Conservation (phyloP, 2,888 invertebrate species). For the Polietes domitor region DNA sequence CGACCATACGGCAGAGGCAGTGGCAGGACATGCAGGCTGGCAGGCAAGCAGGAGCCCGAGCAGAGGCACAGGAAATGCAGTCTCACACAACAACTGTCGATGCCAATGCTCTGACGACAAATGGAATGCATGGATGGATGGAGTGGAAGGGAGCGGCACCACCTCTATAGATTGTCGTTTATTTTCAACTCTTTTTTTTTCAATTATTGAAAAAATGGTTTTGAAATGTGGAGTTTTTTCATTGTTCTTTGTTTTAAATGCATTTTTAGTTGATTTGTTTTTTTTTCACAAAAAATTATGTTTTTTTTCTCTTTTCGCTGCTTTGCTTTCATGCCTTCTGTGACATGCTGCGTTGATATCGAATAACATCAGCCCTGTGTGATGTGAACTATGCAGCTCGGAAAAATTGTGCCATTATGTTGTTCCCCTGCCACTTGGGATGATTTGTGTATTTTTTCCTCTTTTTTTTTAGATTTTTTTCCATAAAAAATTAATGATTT, state of each 20-base stretch:
- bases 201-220: constrained; percentile 23
- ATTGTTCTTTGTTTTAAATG: constrained; percentile 31
- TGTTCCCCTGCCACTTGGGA: constrained; percentile 39
- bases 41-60: not conserved
- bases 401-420: constrained; percentile 34
- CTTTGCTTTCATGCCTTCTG: not conserved
- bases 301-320: constrained; percentile 34
- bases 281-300: constrained; percentile 33
- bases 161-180: constrained; percentile 22
- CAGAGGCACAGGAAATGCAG: constrained; percentile 64
- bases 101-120: constrained; percentile 8
- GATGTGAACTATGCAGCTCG: constrained; percentile 49
- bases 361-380: constrained; percentile 37
- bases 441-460: constrained; percentile 42
- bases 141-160: not conserved
- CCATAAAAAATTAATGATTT: constrained; percentile 57
- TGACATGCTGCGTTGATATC: constrained; percentile 34
- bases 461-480: constrained; percentile 31
- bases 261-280: constrained; percentile 53
- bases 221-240: constrained; percentile 23
- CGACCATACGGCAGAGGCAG: not conserved
- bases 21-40: not conserved
- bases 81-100: constrained; percentile 61
- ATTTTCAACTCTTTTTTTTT: constrained; percentile 15
- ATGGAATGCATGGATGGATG: no score